These are phyloP conservation scores for Synaphobranchus kaupii DNA, from an alignment of 2,797 vertebrate genomes.

Conservation along the genomic window DNA sequence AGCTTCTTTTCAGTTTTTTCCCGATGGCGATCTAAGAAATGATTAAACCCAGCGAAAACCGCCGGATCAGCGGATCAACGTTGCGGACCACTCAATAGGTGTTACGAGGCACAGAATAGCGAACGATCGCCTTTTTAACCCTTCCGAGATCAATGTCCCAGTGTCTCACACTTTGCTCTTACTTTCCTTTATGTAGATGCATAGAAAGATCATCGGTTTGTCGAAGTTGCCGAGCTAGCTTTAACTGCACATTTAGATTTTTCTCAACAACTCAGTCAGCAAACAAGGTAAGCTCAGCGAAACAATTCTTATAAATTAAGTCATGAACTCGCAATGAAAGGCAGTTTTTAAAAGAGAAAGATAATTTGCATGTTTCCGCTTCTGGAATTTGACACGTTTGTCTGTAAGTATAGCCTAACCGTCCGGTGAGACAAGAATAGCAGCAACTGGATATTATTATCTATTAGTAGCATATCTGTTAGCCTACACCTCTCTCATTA, in stretches of 20 bases:
- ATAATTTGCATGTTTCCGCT: background rate
- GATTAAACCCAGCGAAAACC: slow-evolving; percentile 49
- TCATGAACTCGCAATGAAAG: background rate
- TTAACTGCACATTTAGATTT: background rate
- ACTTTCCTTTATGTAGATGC: slow-evolving; percentile 19
- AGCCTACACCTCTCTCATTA: background rate
- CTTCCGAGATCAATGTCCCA: slow-evolving; percentile 55
- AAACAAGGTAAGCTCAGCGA: background rate
- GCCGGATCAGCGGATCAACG: slow-evolving; percentile 60
- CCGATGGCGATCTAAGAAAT: slow-evolving; percentile 52
- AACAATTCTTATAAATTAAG: slow-evolving; percentile 2
- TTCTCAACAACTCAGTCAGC: background rate
- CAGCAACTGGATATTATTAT: background rate
- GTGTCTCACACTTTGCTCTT: slow-evolving; percentile 28
- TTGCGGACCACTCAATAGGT: slow-evolving; percentile 53
- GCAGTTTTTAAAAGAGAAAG: background rate
- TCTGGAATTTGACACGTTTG: background rate
- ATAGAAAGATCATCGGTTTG: background rate
- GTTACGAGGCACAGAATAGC: slow-evolving; percentile 44
- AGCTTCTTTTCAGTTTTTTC: slow-evolving; percentile 41
- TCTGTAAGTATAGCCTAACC: too few species aligned
- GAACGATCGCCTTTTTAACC: slow-evolving; percentile 62
- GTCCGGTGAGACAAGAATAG: background rate
- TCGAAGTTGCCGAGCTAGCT: background rate
- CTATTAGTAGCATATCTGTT: background rate